Evolutionary conservation across 2,888 invertebrate genomes (phyloP).

Genomic region (Cryptocephalus primarius): DNA sequence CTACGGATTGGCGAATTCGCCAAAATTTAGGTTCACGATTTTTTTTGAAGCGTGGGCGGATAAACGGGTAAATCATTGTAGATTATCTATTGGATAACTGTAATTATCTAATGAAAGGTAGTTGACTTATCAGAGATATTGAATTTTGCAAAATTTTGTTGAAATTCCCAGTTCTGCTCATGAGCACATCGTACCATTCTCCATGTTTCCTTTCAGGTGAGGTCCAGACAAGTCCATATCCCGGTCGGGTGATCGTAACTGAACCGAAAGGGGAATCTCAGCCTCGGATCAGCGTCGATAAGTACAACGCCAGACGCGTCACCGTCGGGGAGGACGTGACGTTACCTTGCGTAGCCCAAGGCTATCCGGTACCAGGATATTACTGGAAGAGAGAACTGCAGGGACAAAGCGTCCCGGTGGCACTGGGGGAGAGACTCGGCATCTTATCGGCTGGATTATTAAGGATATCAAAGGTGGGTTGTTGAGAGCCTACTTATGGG

Average conservation of each 20-base stretch:
- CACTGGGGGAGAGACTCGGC: conserved; percentile 50
- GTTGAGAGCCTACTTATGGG: no score
- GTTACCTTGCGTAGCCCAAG: conserved; percentile 69
- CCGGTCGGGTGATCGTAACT: conserved; percentile 57
- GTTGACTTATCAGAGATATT: no score
- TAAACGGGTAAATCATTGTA: no score
- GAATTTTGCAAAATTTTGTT: no score
- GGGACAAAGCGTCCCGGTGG: conserved; percentile 55
- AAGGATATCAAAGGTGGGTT: conserved; percentile 48
- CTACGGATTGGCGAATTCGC: no score
- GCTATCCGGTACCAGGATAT: conserved; percentile 70
- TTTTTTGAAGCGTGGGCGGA: no score
- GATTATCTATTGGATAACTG: no score
- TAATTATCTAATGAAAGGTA: no score
- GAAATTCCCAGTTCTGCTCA: no score
- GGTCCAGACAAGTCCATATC: conserved; percentile 45
- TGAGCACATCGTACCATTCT: background rate
- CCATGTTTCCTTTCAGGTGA: conserved; percentile 38
- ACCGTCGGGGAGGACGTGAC: conserved; percentile 63
- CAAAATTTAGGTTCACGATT: no score
- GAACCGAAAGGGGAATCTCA: conserved; percentile 69
- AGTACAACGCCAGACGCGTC: conserved; percentile 55
- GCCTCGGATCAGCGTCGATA: conserved; percentile 61
- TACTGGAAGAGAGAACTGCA: conserved; percentile 70
- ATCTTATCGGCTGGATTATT: conserved; percentile 54